Evolutionary conservation across 1,140 invertebrate species (phyloP).

Genomic region (Octopus sinensis): DNA sequence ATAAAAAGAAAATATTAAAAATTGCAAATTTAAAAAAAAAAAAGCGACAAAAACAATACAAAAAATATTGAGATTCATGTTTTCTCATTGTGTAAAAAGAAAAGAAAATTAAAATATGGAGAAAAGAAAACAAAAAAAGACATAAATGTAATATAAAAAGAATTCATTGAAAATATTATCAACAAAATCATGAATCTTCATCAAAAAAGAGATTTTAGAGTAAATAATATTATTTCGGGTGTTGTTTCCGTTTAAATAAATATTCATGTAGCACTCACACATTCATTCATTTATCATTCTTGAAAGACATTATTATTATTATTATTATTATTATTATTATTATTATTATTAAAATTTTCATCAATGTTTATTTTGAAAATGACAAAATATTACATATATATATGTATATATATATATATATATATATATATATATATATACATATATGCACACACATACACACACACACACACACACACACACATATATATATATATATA

Average conservation of each 20-base stretch:
- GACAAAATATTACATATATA: background rate
- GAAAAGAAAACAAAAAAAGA: too few relatives aligned
- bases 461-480: background rate
- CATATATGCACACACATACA: background rate
- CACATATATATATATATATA: background rate
- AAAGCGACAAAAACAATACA: too few relatives aligned
- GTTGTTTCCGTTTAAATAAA: background rate
- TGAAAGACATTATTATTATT: background rate
- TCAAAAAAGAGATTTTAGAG: background rate
- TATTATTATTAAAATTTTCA: background rate
- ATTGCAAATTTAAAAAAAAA: too few relatives aligned
- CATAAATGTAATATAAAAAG: too few relatives aligned
- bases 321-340: background rate
- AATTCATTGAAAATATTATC: too few relatives aligned
- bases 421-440: slow-evolving; percentile 5
- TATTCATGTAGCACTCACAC: background rate
- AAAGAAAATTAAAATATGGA: too few relatives aligned
- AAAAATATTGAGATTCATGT: too few relatives aligned
- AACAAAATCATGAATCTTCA: background rate
- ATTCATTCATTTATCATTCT: background rate
- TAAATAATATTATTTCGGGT: background rate
- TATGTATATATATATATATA: background rate
- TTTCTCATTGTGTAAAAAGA: too few relatives aligned
- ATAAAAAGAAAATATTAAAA: too few relatives aligned
- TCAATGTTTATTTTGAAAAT: background rate